Conservation (phyloP, 2,113 vertebrate genomes). For the rabbit (Oryctolagus cuniculus) region mOryCun1.1 NC_091434.1:103254001-103254500, state of each 20-base stretch:
- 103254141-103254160: neutral
- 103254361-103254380: neutral
- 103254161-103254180: neutral
- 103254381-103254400: neutral
- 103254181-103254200: neutral
- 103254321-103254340: no score
- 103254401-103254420: neutral
- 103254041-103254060: neutral
- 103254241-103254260: constrained; percentile 1
- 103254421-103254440: neutral
- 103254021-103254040: neutral
- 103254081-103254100: neutral
- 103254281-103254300: no score
- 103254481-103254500: neutral
- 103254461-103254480: neutral
- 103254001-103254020: neutral
- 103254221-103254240: neutral
- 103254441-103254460: neutral
- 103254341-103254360: no score
- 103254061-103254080: neutral
- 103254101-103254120: constrained; percentile 2
- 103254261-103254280: neutral
- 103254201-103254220: neutral
- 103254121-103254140: neutral
- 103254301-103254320: no score